Conservation (phyloP, 2,797 vertebrate species). For the Hylomyscus alleni region DNA sequence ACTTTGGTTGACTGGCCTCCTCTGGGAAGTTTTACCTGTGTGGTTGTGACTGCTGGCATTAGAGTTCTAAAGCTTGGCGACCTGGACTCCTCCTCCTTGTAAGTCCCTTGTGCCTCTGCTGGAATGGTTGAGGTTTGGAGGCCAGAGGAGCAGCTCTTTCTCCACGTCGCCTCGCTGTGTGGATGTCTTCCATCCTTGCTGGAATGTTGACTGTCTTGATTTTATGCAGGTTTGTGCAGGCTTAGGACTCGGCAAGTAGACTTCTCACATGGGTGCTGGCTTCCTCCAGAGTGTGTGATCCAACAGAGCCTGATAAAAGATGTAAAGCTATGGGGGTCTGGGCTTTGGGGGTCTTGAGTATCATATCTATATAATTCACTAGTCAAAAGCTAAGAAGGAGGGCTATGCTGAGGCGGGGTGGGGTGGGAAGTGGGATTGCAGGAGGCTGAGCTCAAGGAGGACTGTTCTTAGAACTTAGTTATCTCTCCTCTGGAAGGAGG, state of each 20-base stretch:
- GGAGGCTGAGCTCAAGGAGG: background rate
- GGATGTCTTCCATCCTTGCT: background rate
- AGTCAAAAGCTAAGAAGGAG: background rate
- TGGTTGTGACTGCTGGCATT: background rate
- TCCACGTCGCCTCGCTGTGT: rapidly evolving
- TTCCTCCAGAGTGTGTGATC: background rate
- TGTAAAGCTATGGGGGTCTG: background rate
- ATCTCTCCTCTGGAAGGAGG: background rate
- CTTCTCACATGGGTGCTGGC: background rate
- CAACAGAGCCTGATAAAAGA: background rate
- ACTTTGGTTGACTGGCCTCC: background rate
- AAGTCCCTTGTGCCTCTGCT: background rate
- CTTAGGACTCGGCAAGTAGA: background rate
- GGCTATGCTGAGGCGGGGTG: background rate
- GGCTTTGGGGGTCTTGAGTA: background rate
- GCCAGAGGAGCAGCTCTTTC: background rate
- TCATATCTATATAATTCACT: background rate
- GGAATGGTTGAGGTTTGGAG: background rate
- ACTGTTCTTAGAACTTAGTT: background rate
- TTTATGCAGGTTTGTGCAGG: background rate
- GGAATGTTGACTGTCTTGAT: background rate
- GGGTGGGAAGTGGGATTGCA: background rate
- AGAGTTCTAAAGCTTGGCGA: background rate
- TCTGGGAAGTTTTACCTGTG: background rate
- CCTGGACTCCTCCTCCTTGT: background rate